Evolutionary conservation across 2,888 invertebrate genomes (phyloP).

Genomic region (Rhingia campestris): DNA sequence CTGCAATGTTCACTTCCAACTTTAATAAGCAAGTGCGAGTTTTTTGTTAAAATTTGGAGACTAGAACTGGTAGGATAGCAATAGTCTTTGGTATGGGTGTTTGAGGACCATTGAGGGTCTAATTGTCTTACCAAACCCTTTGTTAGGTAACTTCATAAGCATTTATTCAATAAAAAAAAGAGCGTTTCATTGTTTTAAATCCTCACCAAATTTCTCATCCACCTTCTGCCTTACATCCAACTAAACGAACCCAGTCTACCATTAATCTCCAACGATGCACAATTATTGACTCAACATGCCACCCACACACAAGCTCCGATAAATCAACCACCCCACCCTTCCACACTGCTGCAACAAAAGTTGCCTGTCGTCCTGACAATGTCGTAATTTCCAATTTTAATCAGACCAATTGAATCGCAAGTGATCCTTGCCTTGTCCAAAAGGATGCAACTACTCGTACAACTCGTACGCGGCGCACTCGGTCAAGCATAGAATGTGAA

Average conservation of each 20-base stretch:
- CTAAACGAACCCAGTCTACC: background rate
- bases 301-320: constrained; percentile 7
- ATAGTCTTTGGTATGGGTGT: too few relatives aligned
- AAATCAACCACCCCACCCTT: background rate
- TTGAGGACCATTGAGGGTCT: too few relatives aligned
- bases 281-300: constrained; percentile 39
- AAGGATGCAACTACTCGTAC: constrained; percentile 53
- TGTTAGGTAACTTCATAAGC: too few relatives aligned
- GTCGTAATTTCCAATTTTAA: constrained; percentile 73
- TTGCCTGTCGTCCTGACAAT: constrained; percentile 31
- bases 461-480: constrained; percentile 24
- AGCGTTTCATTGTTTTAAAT: too few relatives aligned
- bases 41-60: too few relatives aligned
- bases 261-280: constrained; percentile 18
- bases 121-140: too few relatives aligned
- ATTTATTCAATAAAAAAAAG: too few relatives aligned
- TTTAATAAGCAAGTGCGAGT: too few relatives aligned
- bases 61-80: too few relatives aligned
- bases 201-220: too few relatives aligned
- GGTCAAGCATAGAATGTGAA: constrained; percentile 47
- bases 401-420: constrained; percentile 74
- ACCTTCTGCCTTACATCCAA: too few relatives aligned
- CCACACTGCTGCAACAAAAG: background rate
- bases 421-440: constrained; percentile 66
- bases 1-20: too few relatives aligned